Percentiles rank a stretch among this genome's conserved stretches.
Conservation (phyloP, 2,888 invertebrate species). For the Sepiola atlantica region DNA sequence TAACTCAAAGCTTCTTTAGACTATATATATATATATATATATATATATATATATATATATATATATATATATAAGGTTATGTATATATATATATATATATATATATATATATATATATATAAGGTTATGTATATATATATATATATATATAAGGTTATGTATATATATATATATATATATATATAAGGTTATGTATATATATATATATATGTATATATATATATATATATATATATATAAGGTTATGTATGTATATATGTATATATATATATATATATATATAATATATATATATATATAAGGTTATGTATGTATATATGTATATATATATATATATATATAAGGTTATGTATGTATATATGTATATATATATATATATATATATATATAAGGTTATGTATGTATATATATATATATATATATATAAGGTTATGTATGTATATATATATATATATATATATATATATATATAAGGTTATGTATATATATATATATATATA, state of each 20-base stretch:
- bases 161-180: not conserved
- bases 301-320: no score
- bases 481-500: not conserved
- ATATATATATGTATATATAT: not conserved
- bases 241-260: not conserved
- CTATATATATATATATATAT: no score
- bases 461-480: not conserved
- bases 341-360: no score
- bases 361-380: no score
- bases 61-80: not conserved
- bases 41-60: not conserved
- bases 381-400: no score
- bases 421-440: no score
- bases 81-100: not conserved
- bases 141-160: not conserved
- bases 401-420: no score
- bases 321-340: no score
- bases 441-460: constrained; percentile 4
- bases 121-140: not conserved
- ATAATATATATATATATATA: not conserved
- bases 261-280: not conserved
- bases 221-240: not conserved
- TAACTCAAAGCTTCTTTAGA: no score
- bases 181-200: not conserved
- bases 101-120: not conserved